Percentiles rank a stretch among this genome's conserved stretches.
These are phyloP conservation scores for Dromaius novaehollandiae DNA, from an alignment of 2,113 vertebrate species.

Conservation along the genomic window DNA sequence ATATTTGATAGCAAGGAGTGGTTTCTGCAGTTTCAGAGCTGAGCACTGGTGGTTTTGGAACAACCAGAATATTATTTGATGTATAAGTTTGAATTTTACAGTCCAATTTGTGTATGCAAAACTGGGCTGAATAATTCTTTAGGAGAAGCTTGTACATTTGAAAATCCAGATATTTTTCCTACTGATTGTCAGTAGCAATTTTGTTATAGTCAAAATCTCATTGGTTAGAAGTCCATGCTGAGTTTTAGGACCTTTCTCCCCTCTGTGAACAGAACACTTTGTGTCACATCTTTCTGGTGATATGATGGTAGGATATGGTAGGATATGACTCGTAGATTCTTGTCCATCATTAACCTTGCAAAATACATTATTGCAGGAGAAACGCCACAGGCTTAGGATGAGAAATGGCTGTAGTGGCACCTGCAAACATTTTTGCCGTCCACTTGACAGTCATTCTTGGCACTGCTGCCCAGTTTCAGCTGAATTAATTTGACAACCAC, in stretches of 20 bases:
- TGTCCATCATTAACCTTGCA: not conserved
- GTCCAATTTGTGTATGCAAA: not conserved
- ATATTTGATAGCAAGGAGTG: not conserved
- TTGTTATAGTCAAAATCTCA: not conserved
- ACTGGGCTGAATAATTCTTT: not conserved
- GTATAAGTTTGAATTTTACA: not conserved
- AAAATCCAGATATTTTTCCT: not conserved
- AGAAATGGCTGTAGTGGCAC: not conserved
- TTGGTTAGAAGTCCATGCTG: not conserved
- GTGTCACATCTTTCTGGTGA: not conserved
- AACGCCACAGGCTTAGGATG: not conserved
- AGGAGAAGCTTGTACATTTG: not conserved
- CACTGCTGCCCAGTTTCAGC: not conserved
- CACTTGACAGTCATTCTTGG: not conserved
- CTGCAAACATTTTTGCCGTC: not conserved
- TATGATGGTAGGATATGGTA: not conserved
- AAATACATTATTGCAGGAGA: not conserved
- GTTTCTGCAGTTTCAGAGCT: not conserved
- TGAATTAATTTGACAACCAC: not conserved
- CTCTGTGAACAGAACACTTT: not conserved
- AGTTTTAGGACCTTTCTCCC: not conserved
- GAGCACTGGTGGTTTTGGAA: not conserved
- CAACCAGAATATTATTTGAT: not conserved
- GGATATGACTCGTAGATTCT: rapidly evolving
- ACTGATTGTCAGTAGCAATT: not conserved